phyloP scores from a whole-genome alignment of 2,888 invertebrate genomes.

The Scrobipalpa atriplicella region DNA sequence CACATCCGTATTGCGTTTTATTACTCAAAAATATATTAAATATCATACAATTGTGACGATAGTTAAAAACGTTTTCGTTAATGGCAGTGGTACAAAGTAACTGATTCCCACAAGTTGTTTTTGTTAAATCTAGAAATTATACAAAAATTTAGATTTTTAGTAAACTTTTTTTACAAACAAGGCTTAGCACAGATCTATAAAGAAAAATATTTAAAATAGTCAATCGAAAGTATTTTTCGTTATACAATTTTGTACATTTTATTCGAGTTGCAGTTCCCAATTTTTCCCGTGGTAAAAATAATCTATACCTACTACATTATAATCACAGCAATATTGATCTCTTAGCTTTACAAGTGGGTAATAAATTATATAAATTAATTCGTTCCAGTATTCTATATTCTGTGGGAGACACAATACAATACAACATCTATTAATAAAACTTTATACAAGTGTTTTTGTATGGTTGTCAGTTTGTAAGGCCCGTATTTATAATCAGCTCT shows the following conservation, averaged over 20 bases:
- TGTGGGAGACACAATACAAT: slow-evolving; percentile 46
- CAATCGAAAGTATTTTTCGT: neutral
- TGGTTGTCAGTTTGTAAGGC: neutral
- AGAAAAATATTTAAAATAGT: no score
- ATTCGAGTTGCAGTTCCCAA: neutral
- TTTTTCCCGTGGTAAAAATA: slow-evolving; percentile 52
- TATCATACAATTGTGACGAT: slow-evolving; percentile 29
- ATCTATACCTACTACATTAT: slow-evolving; percentile 64
- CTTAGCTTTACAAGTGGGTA: slow-evolving; percentile 50
- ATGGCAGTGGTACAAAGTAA: neutral
- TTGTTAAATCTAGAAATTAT: no score
- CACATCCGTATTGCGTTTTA: slow-evolving; percentile 74
- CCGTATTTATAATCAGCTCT: no score
- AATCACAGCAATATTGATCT: slow-evolving; percentile 70
- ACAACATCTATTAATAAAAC: slow-evolving; percentile 67
- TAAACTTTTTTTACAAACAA: neutral
- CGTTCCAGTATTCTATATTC: slow-evolving; percentile 50
- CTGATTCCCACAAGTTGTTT: neutral
- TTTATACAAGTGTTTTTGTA: slow-evolving; percentile 52
- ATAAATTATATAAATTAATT: slow-evolving; percentile 75
- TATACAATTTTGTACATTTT: slow-evolving; percentile 6
- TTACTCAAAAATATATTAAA: slow-evolving; percentile 65
- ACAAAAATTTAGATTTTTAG: no score
- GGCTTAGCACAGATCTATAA: no score
- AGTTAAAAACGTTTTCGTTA: neutral